phyloP scores from a whole-genome alignment of 2,888 invertebrate species.

The Polylopha cassiicola region DNA sequence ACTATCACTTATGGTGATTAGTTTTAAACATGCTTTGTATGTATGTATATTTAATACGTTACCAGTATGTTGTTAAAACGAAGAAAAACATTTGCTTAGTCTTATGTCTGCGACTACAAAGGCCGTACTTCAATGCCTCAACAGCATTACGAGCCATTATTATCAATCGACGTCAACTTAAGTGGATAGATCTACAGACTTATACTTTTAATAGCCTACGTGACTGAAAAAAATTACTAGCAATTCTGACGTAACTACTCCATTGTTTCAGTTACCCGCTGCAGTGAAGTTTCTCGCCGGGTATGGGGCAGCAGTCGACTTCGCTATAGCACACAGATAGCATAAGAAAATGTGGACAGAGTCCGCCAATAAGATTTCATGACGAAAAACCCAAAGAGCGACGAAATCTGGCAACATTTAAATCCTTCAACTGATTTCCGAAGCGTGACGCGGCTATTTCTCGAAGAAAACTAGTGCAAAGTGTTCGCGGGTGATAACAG shows the following conservation, averaged over 20 bases:
- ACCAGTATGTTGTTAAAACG: too few relatives aligned
- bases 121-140: conserved; percentile 6
- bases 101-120: conserved; percentile 2
- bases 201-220: conserved; percentile 29
- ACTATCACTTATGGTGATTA: too few relatives aligned
- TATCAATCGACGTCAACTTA: conserved; percentile 6
- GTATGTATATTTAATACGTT: not conserved
- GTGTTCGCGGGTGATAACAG: conserved; percentile 37
- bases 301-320: conserved; percentile 68
- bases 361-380: conserved; percentile 22
- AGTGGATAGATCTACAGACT: conserved; percentile 7
- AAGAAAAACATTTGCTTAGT: too few relatives aligned
- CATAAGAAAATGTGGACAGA: conserved; percentile 9
- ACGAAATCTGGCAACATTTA: conserved; percentile 22
- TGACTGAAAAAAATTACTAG: conserved; percentile 33
- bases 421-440: conserved; percentile 30
- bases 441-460: too few relatives aligned
- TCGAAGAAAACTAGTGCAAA: conserved; percentile 45
- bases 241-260: conserved; percentile 40
- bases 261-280: conserved; percentile 67
- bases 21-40: too few relatives aligned
- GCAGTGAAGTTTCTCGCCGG: conserved; percentile 62
- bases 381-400: conserved; percentile 30
- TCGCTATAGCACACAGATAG: conserved; percentile 24
- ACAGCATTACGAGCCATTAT: not conserved